phyloP scores from a whole-genome alignment of 2,888 invertebrate genomes.

The Callyntrura sp. region DNA sequence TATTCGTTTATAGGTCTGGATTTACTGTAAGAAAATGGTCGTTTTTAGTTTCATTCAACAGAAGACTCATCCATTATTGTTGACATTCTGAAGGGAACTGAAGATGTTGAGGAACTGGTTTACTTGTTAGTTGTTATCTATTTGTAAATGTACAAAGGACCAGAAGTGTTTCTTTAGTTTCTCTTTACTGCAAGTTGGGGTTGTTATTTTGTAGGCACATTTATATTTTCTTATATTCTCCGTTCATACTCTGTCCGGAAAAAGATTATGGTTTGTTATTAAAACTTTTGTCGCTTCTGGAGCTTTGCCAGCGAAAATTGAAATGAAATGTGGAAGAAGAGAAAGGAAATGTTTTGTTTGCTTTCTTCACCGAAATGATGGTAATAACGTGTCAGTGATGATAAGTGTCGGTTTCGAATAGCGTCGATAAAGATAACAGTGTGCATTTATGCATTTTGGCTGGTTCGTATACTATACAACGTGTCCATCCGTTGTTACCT shows the following conservation, averaged over 20 bases:
- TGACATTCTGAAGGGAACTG: conserved; percentile 46
- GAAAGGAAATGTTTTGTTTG: not conserved
- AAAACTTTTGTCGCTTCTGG: conserved; percentile 27
- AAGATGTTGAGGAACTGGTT: conserved; percentile 45
- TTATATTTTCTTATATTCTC: too few species aligned
- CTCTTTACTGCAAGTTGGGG: too few species aligned
- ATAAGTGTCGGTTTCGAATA: conserved; percentile 10
- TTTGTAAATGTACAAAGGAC: too few species aligned
- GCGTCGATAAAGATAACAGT: too few species aligned
- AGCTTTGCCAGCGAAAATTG: conserved; percentile 18
- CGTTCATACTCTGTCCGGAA: not conserved
- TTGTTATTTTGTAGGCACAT: too few species aligned
- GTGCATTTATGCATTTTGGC: too few species aligned
- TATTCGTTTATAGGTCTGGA: not conserved
- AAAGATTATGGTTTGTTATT: not conserved
- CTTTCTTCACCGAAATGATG: not conserved
- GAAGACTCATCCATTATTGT: conserved; percentile 61
- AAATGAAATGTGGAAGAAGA: not conserved
- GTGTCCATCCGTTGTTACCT: too few species aligned
- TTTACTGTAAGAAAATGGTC: not conserved
- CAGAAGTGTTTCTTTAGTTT: too few species aligned
- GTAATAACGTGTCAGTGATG: conserved; percentile 13
- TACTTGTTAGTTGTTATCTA: conserved; percentile 2
- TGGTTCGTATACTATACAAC: too few species aligned
- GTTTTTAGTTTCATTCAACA: conserved; percentile 29